phyloP scores from a whole-genome alignment of 2,797 vertebrate genomes.

The Sebastes iracundus region DNA sequence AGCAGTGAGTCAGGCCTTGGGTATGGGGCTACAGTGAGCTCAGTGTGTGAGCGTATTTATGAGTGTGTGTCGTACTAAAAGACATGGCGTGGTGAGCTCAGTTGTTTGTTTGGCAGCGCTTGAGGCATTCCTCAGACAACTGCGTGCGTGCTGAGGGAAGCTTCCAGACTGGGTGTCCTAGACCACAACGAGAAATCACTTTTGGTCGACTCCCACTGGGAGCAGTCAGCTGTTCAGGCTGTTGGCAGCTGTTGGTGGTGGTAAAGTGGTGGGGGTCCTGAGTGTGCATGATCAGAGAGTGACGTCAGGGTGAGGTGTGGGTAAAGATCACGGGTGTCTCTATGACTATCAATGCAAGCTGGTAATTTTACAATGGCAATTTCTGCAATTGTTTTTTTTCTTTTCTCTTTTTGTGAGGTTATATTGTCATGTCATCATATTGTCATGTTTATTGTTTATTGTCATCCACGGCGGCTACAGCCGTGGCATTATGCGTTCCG shows the following conservation, averaged over 20 bases:
- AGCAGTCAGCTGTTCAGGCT: constrained; percentile 52
- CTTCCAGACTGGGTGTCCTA: constrained; percentile 71
- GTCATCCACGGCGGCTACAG: no score
- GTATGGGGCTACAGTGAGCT: constrained; percentile 48
- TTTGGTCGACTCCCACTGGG: constrained; percentile 32
- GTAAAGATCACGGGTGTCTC: background rate
- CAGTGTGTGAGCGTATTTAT: constrained; percentile 42
- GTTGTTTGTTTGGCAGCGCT: constrained; percentile 65
- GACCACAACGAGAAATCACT: constrained; percentile 42
- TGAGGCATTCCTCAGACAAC: constrained; percentile 73
- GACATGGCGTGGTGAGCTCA: constrained; percentile 63
- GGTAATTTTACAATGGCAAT: background rate
- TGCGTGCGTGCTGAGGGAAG: constrained; percentile 66
- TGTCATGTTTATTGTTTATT: no score
- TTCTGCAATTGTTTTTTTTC: background rate
- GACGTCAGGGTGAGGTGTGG: background rate
- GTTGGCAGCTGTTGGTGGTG: constrained; percentile 25
- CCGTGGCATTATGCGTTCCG: rapidly evolving
- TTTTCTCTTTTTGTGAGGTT: background rate
- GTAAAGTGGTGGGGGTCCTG: background rate
- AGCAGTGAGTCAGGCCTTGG: constrained; percentile 53
- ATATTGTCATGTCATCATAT: background rate
- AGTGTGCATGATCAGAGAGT: background rate
- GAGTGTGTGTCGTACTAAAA: constrained; percentile 40
- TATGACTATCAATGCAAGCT: background rate